These are phyloP conservation scores for Peromyscus eremicus DNA, from an alignment of 2,797 vertebrate genomes.

Conservation along the genomic window DNA sequence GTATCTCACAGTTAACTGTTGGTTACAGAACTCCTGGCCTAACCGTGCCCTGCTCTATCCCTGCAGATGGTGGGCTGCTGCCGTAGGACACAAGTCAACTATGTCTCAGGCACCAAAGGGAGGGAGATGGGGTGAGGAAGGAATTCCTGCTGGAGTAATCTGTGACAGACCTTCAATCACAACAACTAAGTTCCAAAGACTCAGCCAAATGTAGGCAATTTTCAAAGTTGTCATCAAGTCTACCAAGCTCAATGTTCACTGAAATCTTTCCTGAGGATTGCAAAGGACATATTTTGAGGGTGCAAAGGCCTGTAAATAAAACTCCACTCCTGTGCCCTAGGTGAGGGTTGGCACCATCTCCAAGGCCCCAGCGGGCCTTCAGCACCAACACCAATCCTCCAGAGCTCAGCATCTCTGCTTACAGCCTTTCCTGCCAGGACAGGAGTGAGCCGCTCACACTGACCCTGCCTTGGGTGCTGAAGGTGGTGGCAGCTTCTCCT, in stretches of 20 bases:
- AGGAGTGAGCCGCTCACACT: not conserved
- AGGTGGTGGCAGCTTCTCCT: not conserved
- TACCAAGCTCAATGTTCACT: not conserved
- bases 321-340: not conserved
- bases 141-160: not conserved
- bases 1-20: not conserved
- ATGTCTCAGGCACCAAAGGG: not conserved
- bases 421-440: not conserved
- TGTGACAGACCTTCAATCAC: not conserved
- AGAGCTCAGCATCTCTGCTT: not conserved
- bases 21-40: not conserved
- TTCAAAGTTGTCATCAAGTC: not conserved
- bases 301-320: not conserved
- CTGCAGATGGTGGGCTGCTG: not conserved
- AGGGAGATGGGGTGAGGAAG: no score
- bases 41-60: not conserved
- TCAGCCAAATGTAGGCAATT: not conserved
- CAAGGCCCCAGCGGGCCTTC: not conserved
- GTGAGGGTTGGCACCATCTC: not conserved
- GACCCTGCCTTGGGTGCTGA: fast-evolving
- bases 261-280: not conserved
- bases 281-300: not conserved
- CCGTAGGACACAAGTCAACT: not conserved
- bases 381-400: not conserved
- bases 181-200: not conserved